A percentile compares a stretch with the other conserved stretches of the same genome.
Evolutionary conservation across 2,113 vertebrate genomes (phyloP).

Genomic region (Aplodontia rufa): DNA sequence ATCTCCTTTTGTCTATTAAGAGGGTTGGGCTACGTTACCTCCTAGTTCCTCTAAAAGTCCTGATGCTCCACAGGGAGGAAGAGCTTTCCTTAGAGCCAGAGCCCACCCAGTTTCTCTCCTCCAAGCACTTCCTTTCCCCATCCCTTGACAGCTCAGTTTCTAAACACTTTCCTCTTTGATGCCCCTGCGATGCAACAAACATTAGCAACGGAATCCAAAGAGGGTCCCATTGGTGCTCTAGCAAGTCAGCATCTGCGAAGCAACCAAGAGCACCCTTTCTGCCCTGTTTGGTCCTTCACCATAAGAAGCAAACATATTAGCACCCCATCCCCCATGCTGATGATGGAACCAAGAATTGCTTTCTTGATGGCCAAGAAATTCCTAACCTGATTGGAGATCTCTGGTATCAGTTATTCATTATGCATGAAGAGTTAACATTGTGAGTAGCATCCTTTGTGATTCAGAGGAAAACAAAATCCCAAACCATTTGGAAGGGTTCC

Average conservation of each 20-base stretch:
- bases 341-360: neutral
- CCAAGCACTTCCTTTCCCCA: neutral
- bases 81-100: neutral
- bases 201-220: neutral
- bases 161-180: slow-evolving; percentile 41
- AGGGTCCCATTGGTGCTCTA: too few species aligned
- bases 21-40: too few species aligned
- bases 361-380: neutral
- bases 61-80: neutral
- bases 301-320: neutral
- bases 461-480: neutral
- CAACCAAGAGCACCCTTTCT: neutral
- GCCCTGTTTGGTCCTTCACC: neutral
- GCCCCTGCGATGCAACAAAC: neutral
- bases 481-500: neutral
- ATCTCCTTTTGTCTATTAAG: neutral
- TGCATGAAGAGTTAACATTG: neutral
- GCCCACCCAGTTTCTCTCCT: neutral
- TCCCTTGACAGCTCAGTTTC: slow-evolving; percentile 44
- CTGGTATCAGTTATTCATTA: neutral
- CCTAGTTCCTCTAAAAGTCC: neutral
- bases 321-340: neutral
- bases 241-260: too few species aligned
- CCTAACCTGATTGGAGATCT: neutral
- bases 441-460: neutral